Evolutionary conservation across 2,888 invertebrate species (phyloP), one percentile per base, ranked within the genome.

Genomic region (Dicranocentrus wangi): DNA sequence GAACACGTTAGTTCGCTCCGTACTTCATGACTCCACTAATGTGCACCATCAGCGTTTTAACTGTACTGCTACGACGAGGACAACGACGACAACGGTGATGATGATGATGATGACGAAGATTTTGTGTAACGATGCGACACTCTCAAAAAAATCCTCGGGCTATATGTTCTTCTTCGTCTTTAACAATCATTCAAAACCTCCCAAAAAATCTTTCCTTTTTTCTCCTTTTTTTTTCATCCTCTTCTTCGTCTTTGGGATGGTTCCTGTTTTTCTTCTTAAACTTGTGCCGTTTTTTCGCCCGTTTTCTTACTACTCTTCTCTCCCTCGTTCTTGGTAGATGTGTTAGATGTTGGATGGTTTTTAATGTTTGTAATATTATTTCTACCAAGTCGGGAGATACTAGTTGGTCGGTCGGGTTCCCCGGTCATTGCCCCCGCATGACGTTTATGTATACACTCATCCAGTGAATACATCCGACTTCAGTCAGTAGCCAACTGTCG

Each of bases 401-500:
- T n/a, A n/a, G n/a, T 76, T 76, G 79, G 76, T 76, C 66, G 79
- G 80, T 82, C 81, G 82, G 80, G 81, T 84, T 84, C 80, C 83
- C 83, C 85, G 85, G 85, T 85, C 85, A 85, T 85, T 85, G 85
- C 83, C 84, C 85, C 83, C 81, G 77, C 81, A 81, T 83, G 84
- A 81, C 81, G 83, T 85, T 85, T 83, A 79, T 82, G 83, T 83
- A 82, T 81, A 75, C 76, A 58, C 75, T 65, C 72, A 81, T 77
- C 72, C 72, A 77, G 70, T n/a, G n/a, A n/a, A n/a, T 68, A 77
- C 51, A 68, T 73, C 72, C 63, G 63, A 78, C 75, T 78, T 82
- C 71, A 82, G 82, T 80, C 76, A 79, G 66, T 72, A 71, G 61
- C 75, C 71, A 73, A 82, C 70, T 63, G 71, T 76, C 75, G 75